Evolutionary conservation across 2,888 invertebrate genomes (phyloP).

Genomic region (Orchestes rusci): DNA sequence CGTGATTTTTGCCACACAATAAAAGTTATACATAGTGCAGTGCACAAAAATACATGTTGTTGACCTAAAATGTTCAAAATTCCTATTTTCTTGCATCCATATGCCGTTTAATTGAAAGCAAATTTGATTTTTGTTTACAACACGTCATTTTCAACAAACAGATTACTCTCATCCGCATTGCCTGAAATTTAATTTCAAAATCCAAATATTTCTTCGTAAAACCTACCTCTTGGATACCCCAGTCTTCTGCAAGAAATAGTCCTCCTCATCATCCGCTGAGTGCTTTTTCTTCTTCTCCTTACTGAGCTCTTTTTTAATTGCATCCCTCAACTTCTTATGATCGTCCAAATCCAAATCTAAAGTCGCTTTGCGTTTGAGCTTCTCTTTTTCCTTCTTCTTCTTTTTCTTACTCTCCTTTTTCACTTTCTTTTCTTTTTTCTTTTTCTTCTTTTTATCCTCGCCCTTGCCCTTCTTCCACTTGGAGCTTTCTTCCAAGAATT

Average conservation of each 20-base stretch:
- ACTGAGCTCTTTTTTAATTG: constrained; percentile 53
- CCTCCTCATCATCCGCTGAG: constrained; percentile 39
- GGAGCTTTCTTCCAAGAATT: constrained; percentile 74
- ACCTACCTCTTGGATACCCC: constrained; percentile 42
- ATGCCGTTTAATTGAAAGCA: too few relatives aligned
- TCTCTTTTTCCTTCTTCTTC: constrained; percentile 63
- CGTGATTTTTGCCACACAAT: too few relatives aligned
- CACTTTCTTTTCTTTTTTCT: constrained; percentile 49
- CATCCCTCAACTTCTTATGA: constrained; percentile 59
- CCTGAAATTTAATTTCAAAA: too few relatives aligned
- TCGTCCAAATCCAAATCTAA: constrained; percentile 59
- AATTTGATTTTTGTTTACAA: too few relatives aligned
- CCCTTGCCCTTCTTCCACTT: constrained; percentile 67
- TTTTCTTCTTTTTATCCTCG: constrained; percentile 57
- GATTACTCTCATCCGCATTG: too few relatives aligned
- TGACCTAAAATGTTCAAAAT: too few relatives aligned
- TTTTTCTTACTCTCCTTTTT: constrained; percentile 70
- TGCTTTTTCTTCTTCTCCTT: constrained; percentile 40
- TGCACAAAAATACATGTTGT: too few relatives aligned
- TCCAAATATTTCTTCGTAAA: too few relatives aligned
- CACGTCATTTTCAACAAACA: too few relatives aligned
- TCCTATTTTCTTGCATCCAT: too few relatives aligned
- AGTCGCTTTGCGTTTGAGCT: constrained; percentile 51
- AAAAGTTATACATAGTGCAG: too few relatives aligned
- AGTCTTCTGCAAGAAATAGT: constrained; percentile 44